Conservation (phyloP, 2,888 invertebrate species). For the Acronicta alni region DNA sequence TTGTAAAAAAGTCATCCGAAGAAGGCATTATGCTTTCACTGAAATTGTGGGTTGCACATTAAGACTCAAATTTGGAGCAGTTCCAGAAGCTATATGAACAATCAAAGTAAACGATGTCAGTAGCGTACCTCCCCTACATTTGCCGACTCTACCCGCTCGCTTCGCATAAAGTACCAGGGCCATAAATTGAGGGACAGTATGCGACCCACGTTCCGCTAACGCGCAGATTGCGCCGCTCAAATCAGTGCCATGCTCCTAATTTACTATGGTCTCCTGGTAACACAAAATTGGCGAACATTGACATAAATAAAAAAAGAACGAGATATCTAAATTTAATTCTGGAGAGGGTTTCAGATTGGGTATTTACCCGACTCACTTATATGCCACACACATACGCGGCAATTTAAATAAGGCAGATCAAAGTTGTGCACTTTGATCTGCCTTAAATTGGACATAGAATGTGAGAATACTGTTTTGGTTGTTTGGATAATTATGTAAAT, state of each 20-base stretch:
- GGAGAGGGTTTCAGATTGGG: no score
- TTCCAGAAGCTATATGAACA: conserved; percentile 2
- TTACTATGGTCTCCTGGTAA: conserved; percentile 12
- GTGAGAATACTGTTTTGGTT: no score
- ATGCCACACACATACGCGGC: no score
- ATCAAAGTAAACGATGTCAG: conserved; percentile 13
- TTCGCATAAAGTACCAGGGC: conserved; percentile 21
- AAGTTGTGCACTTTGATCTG: no score
- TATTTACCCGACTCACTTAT: no score
- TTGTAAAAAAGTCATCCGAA: conserved; percentile 3
- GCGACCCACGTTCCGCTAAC: conserved; percentile 28
- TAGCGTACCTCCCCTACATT: conserved; percentile 4
- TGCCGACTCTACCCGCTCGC: conserved; percentile 11
- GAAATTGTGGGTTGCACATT: conserved; percentile 16
- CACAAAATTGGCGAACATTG: neutral
- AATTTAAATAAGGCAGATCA: no score
- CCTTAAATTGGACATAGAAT: no score
- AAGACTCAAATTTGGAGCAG: conserved; percentile 12
- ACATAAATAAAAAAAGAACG: conserved; percentile 1
- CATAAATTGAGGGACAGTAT: conserved; percentile 25
- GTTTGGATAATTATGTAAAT: no score
- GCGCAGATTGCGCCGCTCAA: conserved; percentile 26
- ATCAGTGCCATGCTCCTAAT: conserved; percentile 19
- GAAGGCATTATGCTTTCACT: conserved; percentile 6
- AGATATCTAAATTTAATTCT: neutral